These are phyloP conservation scores for Pipra filicauda DNA, from an alignment of 2,113 vertebrate genomes.

Conservation along the genomic window DNA sequence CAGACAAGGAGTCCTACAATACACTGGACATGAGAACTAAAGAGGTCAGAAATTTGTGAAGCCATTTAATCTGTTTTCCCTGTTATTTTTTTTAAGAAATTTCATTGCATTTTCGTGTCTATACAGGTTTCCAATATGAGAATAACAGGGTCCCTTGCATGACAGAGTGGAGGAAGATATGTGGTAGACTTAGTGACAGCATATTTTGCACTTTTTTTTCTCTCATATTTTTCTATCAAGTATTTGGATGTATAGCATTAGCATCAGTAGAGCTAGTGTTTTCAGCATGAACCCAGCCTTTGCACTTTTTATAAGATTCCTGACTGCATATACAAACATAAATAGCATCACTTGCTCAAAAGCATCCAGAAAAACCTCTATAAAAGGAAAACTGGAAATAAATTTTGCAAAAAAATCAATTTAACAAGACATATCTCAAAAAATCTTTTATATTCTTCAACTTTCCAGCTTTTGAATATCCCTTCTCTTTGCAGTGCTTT, in stretches of 20 bases:
- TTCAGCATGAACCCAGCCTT: not conserved
- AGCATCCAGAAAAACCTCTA: not conserved
- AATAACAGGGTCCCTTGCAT: not conserved
- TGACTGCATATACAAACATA: not conserved
- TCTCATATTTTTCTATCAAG: not conserved
- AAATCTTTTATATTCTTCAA: not conserved
- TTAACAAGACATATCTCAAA: not conserved
- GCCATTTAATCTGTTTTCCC: not conserved
- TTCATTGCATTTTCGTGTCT: not conserved
- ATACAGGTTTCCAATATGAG: not conserved
- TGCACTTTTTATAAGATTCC: not conserved
- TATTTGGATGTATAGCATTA: not conserved
- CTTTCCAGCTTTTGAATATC: not conserved
- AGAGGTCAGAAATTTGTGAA: not conserved
- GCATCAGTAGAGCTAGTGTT: not conserved
- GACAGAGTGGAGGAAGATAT: not conserved
- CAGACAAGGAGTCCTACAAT: not conserved
- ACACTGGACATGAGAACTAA: not conserved
- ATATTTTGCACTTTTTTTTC: not conserved
- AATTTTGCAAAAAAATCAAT: not conserved
- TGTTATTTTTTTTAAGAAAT: not conserved
- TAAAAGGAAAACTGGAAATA: not conserved
- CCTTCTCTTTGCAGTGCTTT: not conserved
- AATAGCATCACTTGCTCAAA: not conserved
- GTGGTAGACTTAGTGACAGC: not conserved